These are phyloP conservation scores for Stratiomys singularior DNA, from an alignment of 2,888 invertebrate genomes.

Conservation along the genomic window DNA sequence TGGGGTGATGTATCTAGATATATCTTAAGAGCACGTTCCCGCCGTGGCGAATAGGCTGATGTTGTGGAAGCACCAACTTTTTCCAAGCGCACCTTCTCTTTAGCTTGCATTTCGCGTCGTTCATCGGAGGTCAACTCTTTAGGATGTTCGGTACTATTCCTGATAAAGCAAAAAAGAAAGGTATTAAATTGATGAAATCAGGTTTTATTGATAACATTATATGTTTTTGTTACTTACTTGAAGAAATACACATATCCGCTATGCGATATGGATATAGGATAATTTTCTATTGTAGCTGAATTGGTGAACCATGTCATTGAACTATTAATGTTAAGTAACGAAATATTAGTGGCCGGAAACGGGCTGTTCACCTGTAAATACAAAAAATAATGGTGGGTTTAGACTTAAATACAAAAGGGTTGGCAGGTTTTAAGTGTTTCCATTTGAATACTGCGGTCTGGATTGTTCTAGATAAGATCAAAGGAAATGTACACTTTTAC, in stretches of 20 bases:
- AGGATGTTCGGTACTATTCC: conserved; percentile 71
- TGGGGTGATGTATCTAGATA: conserved; percentile 70
- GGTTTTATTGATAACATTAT: too few species aligned
- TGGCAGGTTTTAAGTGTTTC: too few species aligned
- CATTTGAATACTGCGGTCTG: too few species aligned
- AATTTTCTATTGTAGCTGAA: conserved; percentile 67
- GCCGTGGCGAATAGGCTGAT: conserved; percentile 70
- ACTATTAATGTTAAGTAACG: conserved; percentile 70
- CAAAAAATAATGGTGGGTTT: not conserved
- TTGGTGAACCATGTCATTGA: conserved; percentile 73
- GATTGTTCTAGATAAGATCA: too few species aligned
- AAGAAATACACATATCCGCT: conserved; percentile 75
- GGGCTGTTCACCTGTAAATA: conserved; percentile 64
- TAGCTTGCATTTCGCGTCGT: conserved; percentile 70
- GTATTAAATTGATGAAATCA: too few species aligned
- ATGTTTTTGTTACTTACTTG: conserved; percentile 67
- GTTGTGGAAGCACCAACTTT: conserved; percentile 63
- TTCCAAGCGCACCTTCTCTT: conserved; percentile 69
- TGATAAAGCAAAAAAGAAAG: conserved; percentile 56
- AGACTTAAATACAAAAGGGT: too few species aligned
- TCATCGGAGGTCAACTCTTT: conserved; percentile 72
- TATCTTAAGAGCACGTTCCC: conserved; percentile 78
- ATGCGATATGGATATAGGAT: conserved; percentile 70
- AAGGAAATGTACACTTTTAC: too few species aligned
- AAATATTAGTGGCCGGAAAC: conserved; percentile 73